Conservation (phyloP, 2,888 invertebrate genomes). For the Desoria tigrina region DNA sequence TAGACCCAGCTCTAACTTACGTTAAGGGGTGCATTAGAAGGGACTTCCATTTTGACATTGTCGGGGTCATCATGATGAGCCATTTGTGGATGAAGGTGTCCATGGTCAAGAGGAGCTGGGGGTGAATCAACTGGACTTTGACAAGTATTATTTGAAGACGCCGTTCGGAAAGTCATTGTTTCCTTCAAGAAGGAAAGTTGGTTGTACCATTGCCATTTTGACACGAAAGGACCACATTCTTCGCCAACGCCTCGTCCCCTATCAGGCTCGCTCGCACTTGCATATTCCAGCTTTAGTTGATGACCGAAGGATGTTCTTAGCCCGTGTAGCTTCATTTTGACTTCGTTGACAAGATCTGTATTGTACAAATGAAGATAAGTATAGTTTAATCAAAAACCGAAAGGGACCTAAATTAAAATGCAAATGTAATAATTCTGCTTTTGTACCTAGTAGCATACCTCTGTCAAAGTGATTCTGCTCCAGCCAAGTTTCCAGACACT, state of each 20-base stretch:
- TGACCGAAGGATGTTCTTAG: conserved; percentile 43
- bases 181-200: conserved; percentile 42
- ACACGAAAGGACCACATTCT: conserved; percentile 23
- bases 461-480: conserved; percentile 38
- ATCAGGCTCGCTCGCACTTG: conserved; percentile 32
- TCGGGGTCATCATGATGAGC: conserved; percentile 7
- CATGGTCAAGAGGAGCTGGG: neutral
- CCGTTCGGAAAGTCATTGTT: conserved; percentile 40
- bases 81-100: neutral
- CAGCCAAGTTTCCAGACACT: conserved; percentile 38
- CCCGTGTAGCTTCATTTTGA: conserved; percentile 42
- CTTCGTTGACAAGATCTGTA: conserved; percentile 36
- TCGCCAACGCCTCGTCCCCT: neutral
- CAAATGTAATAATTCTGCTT: neutral
- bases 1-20: conserved; percentile 9
- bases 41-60: conserved; percentile 4
- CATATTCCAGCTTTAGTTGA: conserved; percentile 40
- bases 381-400: neutral
- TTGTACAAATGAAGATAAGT: neutral
- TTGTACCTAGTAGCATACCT: conserved; percentile 26
- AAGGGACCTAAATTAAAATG: neutral
- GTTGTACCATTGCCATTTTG: conserved; percentile 47
- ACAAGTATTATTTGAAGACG: neutral
- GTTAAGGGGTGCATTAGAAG: conserved; percentile 17
- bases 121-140: conserved; percentile 13